Conservation (phyloP, 2,113 vertebrate species). For the Clinocottus analis region DNA sequence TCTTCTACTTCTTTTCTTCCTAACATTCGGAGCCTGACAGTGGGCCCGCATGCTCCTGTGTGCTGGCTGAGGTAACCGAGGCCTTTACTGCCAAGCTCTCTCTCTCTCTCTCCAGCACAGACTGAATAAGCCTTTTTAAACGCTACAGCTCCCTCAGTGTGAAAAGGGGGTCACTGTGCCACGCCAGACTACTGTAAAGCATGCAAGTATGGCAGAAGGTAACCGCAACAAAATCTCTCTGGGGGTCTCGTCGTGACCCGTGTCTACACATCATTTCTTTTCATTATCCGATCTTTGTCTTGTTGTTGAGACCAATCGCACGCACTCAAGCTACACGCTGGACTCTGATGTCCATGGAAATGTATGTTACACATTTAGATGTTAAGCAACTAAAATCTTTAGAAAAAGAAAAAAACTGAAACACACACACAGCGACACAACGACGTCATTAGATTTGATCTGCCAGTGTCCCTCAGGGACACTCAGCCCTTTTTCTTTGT, state of each 20-base stretch:
- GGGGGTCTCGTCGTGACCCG: conserved; percentile 23
- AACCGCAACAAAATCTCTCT: conserved; percentile 22
- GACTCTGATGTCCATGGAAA: conserved; percentile 1
- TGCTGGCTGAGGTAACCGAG: conserved; percentile 54
- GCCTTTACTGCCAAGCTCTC: too few species aligned
- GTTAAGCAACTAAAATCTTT: conserved; percentile 12
- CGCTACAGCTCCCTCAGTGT: too few species aligned
- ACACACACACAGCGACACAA: neutral
- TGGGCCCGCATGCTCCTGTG: conserved; percentile 50
- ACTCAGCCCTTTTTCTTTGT: conserved; percentile 1
- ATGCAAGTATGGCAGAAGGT: conserved; percentile 22
- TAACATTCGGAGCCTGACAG: conserved; percentile 32
- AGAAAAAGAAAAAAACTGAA: conserved; percentile 20
- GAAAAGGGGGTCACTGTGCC: conserved; percentile 73
- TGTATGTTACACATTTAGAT: neutral
- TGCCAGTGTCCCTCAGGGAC: conserved; percentile 8
- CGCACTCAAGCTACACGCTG: too few species aligned
- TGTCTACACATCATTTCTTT: conserved; percentile 23
- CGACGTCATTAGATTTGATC: conserved; percentile 25
- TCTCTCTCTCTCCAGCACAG: conserved; percentile 1
- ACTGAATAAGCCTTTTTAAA: conserved; percentile 55
- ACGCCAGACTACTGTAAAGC: conserved; percentile 50
- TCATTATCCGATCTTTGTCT: conserved; percentile 28
- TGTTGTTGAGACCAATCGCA: conserved; percentile 14
- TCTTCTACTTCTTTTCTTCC: conserved; percentile 33